Evolutionary conservation across 2,797 vertebrate genomes (phyloP), one percentile per base, ranked within the genome.

Genomic region (Streptopelia turtur): DNA sequence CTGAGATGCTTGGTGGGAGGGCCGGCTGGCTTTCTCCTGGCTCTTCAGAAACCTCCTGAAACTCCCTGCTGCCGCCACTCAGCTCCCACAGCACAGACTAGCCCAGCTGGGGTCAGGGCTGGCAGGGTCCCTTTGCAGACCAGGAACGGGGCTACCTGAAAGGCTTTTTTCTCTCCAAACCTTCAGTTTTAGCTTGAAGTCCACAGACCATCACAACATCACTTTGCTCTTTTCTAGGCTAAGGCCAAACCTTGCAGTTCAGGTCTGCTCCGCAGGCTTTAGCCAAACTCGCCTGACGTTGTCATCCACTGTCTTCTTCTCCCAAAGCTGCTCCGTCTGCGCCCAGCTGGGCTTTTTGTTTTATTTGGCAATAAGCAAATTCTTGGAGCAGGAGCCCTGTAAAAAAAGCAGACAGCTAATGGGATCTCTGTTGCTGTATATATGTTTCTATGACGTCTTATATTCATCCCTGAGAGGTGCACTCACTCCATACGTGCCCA

Each of bases 101-200:
- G 56, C 55, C 37, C 1, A 0, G 33, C 28, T 1, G 1, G 43
- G 23, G 22, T 23, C 0, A 0, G 41, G 31, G 50, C 47, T 49
- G 57, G 52, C 7, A 10, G 9, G 55, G 27, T 43, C 20, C 37
- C 28, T 79, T 82, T 23, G 65, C 18, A 60, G 13, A 47, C 35
- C 15, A 35, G 39, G 16, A 86, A 55, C 1, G 2, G 5, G 4
- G 4, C 6, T 45, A 39, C 21, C 74, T 81, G 69, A 55, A 74
- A 79, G 18, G 24, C 24, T 57, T 30, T 49, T 53, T 71, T 8
- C 9, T 60, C 20, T 74, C 13, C 8, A 37, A 41, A 63, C 28
- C 31, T 68, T 57, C 16, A 55, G 9, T n/a, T 83, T 71, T 75
- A 71, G 60, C 15, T 69, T 15, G 55, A 83, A 39, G 37, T 43